Evolutionary conservation across 2,888 invertebrate species (phyloP).

Genomic region (Drosophila siamana): DNA sequence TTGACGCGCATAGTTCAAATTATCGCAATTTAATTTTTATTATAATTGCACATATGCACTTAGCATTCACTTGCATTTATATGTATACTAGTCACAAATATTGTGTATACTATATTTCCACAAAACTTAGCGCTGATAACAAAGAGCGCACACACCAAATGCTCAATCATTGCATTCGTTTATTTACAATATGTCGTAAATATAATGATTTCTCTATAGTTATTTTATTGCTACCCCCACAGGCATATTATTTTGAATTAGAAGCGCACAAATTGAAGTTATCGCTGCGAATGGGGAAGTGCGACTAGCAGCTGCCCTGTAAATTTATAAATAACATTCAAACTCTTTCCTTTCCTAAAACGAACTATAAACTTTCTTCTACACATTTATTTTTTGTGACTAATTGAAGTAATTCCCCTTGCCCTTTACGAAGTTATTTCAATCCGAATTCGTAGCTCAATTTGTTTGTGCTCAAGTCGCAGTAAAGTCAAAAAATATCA

Average conservation of each 20-base stretch:
- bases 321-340: not conserved
- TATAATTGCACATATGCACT: constrained; percentile 26
- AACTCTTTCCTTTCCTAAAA: too few species aligned
- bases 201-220: constrained; percentile 46
- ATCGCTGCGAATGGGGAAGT: not conserved
- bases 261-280: constrained; percentile 17
- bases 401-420: not conserved
- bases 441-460: not conserved
- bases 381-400: not conserved
- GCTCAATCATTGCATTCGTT: constrained; percentile 25
- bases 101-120: constrained; percentile 39
- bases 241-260: constrained; percentile 26
- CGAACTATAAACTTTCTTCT: not conserved
- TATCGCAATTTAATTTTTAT: constrained; percentile 65
- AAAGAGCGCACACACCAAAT: constrained; percentile 1
- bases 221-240: constrained; percentile 22
- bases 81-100: constrained; percentile 18
- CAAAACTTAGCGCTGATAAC: constrained; percentile 63
- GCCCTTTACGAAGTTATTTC: not conserved
- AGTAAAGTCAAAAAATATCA: not conserved
- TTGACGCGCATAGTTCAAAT: constrained; percentile 59
- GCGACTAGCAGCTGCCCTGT: not conserved
- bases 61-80: not conserved
- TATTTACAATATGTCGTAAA: constrained; percentile 55
- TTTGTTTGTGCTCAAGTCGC: not conserved